These are phyloP conservation scores for Eurystomus glaucurus DNA, from an alignment of 2,797 vertebrate species.

Conservation along the genomic window DNA sequence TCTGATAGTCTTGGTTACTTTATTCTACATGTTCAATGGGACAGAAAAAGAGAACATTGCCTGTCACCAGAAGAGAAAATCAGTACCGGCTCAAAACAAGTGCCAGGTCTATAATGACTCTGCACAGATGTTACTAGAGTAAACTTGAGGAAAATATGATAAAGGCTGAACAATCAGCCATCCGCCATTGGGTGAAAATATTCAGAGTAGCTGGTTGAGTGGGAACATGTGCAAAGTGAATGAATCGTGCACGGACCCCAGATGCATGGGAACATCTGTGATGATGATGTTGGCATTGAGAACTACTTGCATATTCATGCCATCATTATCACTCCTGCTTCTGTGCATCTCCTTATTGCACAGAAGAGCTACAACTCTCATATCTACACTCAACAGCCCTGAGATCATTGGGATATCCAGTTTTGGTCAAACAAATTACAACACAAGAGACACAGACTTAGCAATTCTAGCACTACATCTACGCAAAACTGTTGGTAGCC, in stretches of 20 bases:
- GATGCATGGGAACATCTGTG: slow-evolving; percentile 70
- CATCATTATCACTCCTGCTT: neutral
- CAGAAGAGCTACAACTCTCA: neutral
- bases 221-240: slow-evolving; percentile 65
- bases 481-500: neutral
- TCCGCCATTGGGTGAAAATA: slow-evolving; percentile 33
- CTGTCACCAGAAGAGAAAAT: neutral
- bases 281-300: slow-evolving; percentile 26
- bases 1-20: neutral
- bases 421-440: neutral
- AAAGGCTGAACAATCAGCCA: slow-evolving; percentile 58
- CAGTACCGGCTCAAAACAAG: neutral
- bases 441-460: neutral
- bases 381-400: neutral
- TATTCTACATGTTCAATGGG: neutral
- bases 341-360: neutral
- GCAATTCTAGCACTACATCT: neutral
- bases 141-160: slow-evolving; percentile 64
- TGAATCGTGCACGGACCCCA: slow-evolving; percentile 29
- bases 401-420: neutral
- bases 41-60: neutral
- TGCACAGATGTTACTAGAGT: slow-evolving; percentile 71
- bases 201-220: slow-evolving; percentile 34
- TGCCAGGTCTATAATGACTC: slow-evolving; percentile 45
- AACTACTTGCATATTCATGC: slow-evolving; percentile 66